Evolutionary conservation across 2,888 invertebrate species (phyloP), one percentile per base, ranked within the genome.

Genomic region (Hyposoter didymator): DNA sequence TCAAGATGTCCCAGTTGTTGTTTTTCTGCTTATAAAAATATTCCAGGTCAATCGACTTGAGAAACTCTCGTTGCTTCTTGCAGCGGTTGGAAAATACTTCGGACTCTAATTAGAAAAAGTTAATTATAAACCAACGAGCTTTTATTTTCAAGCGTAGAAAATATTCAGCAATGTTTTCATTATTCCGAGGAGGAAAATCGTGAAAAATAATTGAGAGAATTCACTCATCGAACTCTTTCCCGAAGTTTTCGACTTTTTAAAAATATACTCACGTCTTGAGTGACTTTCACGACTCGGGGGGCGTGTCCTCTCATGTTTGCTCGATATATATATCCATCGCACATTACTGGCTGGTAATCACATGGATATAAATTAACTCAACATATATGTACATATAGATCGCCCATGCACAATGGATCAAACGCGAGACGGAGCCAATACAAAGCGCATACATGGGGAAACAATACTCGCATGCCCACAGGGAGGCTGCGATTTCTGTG

Each of bases 401-500:
- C 59, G 66, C 39, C 72, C 39, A 55, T 43, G 64, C 12, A 64
- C 43, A 52, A 35, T 59, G 59, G 59, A 66, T 59, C 39, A 55
- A 79, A 74, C 35, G 55, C 75, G 80, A 72, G 78, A 78, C 45
- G 22, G 35, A 83, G 73, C 73, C 64, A 45, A 45, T 59, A 72
- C 64, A 70, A 55, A 76, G 67, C 39, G 76, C 70, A 74, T 72
- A 76, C 45, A 67, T 62, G 67, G 82, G 73, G 66, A 55, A 85
- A 85, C 85, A 83, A 83, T 78, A 73, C 67, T 52, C 69, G n/a
- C 83, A 59, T 82, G 81, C 64, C 47, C 47, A 73, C 66, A 79
- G 81, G 69, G 76, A 84, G 66, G 55, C 81, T 78, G 75, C 79
- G 80, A 84, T 84, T 80, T 74, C 87, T 81, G 78, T 87, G 88